phyloP scores from a whole-genome alignment of 2,113 vertebrate genomes.

The Dasypus novemcinctus region DNA sequence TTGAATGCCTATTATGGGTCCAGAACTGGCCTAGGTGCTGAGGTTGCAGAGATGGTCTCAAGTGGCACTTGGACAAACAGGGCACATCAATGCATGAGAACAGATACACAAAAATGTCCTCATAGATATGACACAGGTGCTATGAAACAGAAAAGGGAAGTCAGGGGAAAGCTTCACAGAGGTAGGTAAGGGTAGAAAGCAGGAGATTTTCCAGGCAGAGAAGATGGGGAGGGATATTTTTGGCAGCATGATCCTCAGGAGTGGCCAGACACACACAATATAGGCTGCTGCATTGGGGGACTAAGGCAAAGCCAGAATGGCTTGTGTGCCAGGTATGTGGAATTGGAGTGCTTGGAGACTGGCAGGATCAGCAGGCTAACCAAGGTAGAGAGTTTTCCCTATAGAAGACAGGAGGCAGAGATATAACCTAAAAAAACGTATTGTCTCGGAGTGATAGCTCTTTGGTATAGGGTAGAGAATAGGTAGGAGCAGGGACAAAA shows the following conservation, averaged over 20 bases:
- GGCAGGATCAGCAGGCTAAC: not conserved
- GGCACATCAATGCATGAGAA: not conserved
- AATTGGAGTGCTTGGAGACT: not conserved
- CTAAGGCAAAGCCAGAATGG: not conserved
- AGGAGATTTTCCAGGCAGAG: not conserved
- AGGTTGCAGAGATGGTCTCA: not conserved
- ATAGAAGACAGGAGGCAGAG: not conserved
- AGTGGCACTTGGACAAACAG: not conserved
- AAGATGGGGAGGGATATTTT: not conserved
- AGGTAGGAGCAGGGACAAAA: not conserved
- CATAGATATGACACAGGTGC: not conserved
- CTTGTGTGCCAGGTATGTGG: rapidly evolving
- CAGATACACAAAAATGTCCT: not conserved
- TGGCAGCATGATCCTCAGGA: not conserved
- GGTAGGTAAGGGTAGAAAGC: not conserved
- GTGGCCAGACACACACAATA: not conserved
- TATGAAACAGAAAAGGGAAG: not conserved
- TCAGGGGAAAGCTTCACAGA: not conserved
- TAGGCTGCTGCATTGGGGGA: not conserved
- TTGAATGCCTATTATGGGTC: not conserved
- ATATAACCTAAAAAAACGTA: not conserved
- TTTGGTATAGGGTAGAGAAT: not conserved
- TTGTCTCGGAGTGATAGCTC: not conserved
- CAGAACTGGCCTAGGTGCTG: not conserved
- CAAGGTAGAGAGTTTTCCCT: not conserved